These are phyloP conservation scores for Phaetusa simplex DNA, from an alignment of 2,113 vertebrate genomes.

Conservation along the genomic window DNA sequence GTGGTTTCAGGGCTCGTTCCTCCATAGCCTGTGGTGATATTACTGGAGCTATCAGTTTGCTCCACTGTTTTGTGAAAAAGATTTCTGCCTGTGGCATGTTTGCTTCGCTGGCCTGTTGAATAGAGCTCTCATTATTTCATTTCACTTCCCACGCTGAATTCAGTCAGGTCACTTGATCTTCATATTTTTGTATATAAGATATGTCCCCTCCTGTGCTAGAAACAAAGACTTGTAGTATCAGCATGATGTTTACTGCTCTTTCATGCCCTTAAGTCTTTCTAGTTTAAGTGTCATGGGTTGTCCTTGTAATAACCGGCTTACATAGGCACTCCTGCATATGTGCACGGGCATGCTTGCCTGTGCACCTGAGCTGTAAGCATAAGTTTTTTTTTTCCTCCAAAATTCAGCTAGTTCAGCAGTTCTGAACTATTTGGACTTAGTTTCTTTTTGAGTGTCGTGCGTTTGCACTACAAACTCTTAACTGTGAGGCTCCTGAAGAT, in stretches of 20 bases:
- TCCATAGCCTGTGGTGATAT: accelerated
- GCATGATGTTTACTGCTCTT: neutral
- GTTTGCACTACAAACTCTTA: neutral
- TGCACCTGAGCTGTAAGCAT: neutral
- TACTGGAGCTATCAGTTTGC: accelerated
- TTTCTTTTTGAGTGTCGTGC: neutral
- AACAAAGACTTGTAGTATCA: neutral
- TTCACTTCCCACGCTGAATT: neutral
- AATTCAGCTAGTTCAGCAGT: neutral
- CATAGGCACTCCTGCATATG: accelerated
- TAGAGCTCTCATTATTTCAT: accelerated
- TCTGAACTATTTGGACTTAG: neutral
- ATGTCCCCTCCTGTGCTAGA: neutral
- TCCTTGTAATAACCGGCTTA: neutral
- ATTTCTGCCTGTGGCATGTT: neutral
- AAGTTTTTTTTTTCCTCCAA: neutral
- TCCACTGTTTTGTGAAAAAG: neutral
- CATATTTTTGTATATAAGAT: accelerated
- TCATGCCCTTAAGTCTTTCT: neutral
- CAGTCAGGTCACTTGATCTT: accelerated
- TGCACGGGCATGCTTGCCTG: accelerated
- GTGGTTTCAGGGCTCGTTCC: neutral
- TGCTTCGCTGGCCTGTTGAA: neutral
- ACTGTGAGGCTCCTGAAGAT: neutral
- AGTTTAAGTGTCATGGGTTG: neutral